Percentiles rank a stretch among this genome's conserved stretches.
phyloP scores from a whole-genome alignment of 2,888 invertebrate genomes.

The Mylabris sibirica region DNA sequence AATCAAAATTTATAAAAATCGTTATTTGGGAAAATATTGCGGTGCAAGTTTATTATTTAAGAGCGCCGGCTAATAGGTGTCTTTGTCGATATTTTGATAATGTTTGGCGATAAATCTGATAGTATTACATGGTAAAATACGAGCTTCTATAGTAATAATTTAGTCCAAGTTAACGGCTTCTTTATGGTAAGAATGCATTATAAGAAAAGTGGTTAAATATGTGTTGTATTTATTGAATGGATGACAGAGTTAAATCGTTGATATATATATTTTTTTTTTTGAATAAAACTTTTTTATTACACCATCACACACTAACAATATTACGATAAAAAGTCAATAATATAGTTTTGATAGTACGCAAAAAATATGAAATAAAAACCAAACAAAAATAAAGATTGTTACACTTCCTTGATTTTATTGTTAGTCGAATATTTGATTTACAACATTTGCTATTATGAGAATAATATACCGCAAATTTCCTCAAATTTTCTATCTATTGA shows the following conservation, averaged over 20 bases:
- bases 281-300: neutral
- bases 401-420: neutral
- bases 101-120: neutral
- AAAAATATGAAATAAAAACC: neutral
- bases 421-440: neutral
- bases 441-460: neutral
- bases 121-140: neutral
- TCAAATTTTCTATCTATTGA: constrained; percentile 9
- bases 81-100: neutral
- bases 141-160: neutral
- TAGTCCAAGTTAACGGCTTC: neutral
- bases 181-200: constrained; percentile 1
- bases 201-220: neutral
- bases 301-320: neutral
- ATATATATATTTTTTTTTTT: neutral
- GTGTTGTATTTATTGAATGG: neutral
- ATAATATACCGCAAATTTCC: constrained; percentile 2
- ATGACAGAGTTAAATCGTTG: neutral
- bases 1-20: neutral
- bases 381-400: neutral
- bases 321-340: constrained; percentile 5
- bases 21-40: neutral
- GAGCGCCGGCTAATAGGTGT: neutral
- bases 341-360: neutral
- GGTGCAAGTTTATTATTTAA: neutral